Evolutionary conservation across 1,140 invertebrate species (phyloP), one percentile per base, ranked within the genome.

Genomic region (Chrysopa pallens): DNA sequence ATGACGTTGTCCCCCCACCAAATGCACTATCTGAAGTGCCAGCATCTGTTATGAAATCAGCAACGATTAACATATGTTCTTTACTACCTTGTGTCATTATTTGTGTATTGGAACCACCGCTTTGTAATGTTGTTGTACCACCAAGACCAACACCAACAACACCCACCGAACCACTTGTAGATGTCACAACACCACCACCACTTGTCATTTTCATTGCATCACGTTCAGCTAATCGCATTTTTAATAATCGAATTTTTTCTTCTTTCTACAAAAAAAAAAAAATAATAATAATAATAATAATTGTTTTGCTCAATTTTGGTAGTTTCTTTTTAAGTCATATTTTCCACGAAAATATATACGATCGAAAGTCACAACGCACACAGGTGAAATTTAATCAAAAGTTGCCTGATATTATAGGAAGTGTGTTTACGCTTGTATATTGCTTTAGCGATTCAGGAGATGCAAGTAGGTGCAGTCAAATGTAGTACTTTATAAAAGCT

Each of bases 161-260:
- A 13, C 44, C 46, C 4, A 50, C 42, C 48, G 52, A 48, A 42
- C 56, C 61, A 6, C 45, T 55, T 39, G 53, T 50, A 23, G 17
- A 23, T 23, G 17, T 42, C 52, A 49, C 8, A 2, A 33, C 31
- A 11, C 43, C 42, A 8, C 31, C 44, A 6, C 47, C 51, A 6
- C 54, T 53, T 8, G 51, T 56, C 6, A 60, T 59, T 36, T 62
- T 61, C 8, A 54, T 28, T 2, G 71, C 68, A 46, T 86, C 83
- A 23, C 77, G 70, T 52, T 89, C 84, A 8, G 78, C 74, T 27
- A 92, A 60, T 44, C 80, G 78, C 52, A 83, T 74, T 51, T 85
- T 80, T 46, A 90, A 61, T 38, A 78, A 62, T 33, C 78, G 76
- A 36, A 92, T 87, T 53, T 83, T 84, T 51, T 90, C 86, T 62